Evolutionary conservation across 2,797 vertebrate species (phyloP).

Genomic region (Xiphorhynchus erythropygius): DNA sequence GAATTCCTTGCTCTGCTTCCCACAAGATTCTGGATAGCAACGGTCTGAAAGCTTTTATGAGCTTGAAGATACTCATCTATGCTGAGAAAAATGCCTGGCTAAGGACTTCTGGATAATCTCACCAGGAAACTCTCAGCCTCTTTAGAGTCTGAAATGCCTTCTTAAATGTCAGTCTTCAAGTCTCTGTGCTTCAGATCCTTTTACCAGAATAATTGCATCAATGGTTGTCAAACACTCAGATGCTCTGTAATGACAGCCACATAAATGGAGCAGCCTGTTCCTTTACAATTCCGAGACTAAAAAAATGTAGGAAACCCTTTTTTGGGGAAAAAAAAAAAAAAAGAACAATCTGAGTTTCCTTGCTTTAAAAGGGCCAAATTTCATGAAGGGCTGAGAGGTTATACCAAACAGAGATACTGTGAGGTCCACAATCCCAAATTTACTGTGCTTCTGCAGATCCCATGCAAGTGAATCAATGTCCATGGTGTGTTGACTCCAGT

Average conservation of each 20-base stretch:
- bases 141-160: background rate
- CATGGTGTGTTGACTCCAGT: background rate
- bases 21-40: background rate
- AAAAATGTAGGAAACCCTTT: background rate
- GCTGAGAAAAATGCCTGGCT: background rate
- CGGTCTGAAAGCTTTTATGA: background rate
- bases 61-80: background rate
- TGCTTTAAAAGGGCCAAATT: background rate
- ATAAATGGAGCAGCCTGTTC: background rate
- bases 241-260: background rate
- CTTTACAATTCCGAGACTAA: fast-evolving
- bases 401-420: background rate
- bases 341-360: background rate
- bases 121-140: background rate
- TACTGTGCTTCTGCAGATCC: background rate
- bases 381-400: background rate
- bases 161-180: background rate
- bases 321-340: background rate
- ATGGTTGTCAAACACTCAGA: background rate
- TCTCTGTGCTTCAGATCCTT: background rate
- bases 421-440: background rate
- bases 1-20: background rate
- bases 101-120: background rate
- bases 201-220: background rate
- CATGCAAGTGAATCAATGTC: fast-evolving